Base-by-base conservation (phyloP, 2,888 invertebrate species). In the Phymatocera aterrima region DNA sequence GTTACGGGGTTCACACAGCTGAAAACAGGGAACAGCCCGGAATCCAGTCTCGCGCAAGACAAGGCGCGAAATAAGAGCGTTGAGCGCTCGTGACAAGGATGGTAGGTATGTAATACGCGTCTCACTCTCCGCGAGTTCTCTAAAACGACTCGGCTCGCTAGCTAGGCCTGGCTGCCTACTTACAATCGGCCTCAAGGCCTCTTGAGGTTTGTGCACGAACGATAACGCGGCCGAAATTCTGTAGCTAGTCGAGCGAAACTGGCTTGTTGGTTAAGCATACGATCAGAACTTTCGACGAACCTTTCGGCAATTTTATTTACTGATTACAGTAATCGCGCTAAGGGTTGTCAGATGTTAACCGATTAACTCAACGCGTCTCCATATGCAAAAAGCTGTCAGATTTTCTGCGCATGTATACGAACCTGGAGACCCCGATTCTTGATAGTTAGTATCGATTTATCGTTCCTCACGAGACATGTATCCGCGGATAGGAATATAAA, bases 1-100 rank as follows among this genome's bases (percentile, higher is more conserved):
- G n/a, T n/a, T n/a, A 75, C 75, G 75, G 75, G 75, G 75, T 75
- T 75, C 60, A 75, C 75, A 40, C 24, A 31, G 57, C 57, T 24
- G 15, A 51, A 15, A 5, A 5, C 75, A 75, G 37, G 75, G 57
- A 54, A 12, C 34, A 37, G 40, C 40, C 72, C 72, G 51, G 72
- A 72, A 51, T 72, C 48, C 31, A 51, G 51, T 34, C 48, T 34
- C 28, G 75, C 40, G 57, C 57, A 18, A 75, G 75, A 75, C 75
- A 60, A 75, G 75, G 75, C 75, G 75, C 75, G 57, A 75, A 75
- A 75, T 54, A 75, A 43, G 37, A 40, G 54, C 57, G 24, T n/a
- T 57, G 54, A 28, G 31, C 60, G 21, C 10, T 24, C 18, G 34
- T 10, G 60, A 75, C 40, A 40, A 57, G 57, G 75, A 75, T 24